phyloP scores from a whole-genome alignment of 2,113 vertebrate species.

The Pandion haliaetus region DNA sequence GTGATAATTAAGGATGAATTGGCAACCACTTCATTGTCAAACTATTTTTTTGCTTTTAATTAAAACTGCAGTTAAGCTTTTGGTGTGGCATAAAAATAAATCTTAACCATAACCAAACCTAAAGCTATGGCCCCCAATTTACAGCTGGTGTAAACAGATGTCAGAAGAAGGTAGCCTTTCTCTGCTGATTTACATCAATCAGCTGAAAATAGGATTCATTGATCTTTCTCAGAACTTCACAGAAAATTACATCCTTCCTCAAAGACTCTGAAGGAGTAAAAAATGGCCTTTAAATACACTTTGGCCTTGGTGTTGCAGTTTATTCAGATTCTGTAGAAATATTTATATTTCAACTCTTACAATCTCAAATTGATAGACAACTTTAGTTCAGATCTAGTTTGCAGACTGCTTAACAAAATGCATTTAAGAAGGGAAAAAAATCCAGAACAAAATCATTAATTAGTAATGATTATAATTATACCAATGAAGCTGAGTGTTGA shows the following conservation, averaged over 20 bases:
- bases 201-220: background rate
- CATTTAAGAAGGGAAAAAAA: background rate
- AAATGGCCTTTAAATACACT: background rate
- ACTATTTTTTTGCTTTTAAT: background rate
- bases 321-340: background rate
- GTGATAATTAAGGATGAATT: constrained; percentile 17
- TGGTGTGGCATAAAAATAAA: background rate
- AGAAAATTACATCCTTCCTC: background rate
- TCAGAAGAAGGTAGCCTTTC: background rate
- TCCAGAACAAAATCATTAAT: background rate
- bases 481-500: background rate
- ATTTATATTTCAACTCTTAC: background rate
- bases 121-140: background rate
- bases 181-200: background rate
- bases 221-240: background rate
- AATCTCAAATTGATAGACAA: background rate
- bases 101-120: background rate
- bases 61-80: background rate
- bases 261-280: background rate
- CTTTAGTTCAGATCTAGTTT: background rate
- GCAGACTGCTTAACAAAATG: background rate
- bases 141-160: background rate
- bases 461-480: background rate
- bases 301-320: background rate
- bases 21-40: background rate